phyloP scores from a whole-genome alignment of 2,113 vertebrate species.

The Otolemur garnettii region DNA sequence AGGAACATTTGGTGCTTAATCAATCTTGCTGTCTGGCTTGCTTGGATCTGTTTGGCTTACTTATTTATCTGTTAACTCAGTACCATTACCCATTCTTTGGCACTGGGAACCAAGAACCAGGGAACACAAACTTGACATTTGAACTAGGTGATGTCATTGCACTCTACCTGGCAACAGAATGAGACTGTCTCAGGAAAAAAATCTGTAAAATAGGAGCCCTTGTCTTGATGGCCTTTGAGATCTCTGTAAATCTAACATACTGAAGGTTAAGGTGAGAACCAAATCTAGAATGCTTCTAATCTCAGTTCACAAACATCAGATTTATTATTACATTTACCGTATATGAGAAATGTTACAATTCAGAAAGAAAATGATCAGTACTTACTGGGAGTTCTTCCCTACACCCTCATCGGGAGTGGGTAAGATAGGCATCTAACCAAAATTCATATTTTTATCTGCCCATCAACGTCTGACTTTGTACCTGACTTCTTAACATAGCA shows the following conservation, averaged over 20 bases:
- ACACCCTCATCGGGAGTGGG: not conserved
- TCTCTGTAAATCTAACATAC: not conserved
- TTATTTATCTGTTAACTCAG: too few relatives aligned
- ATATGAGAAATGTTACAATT: not conserved
- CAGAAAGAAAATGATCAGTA: not conserved
- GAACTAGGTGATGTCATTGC: too few relatives aligned
- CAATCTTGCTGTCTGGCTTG: too few relatives aligned
- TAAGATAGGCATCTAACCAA: not conserved
- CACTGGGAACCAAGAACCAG: too few relatives aligned
- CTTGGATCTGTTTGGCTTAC: too few relatives aligned
- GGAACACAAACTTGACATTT: too few relatives aligned
- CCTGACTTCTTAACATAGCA: not conserved
- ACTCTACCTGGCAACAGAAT: too few relatives aligned
- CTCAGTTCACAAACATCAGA: not conserved
- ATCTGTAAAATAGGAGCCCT: not conserved
- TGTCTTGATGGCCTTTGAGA: not conserved
- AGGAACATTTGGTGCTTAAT: too few relatives aligned
- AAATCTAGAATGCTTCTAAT: not conserved
- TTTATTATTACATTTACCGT: not conserved
- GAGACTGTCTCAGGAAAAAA: not conserved
- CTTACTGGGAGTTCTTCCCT: not conserved
- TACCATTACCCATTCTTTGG: too few relatives aligned
- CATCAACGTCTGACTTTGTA: not conserved
- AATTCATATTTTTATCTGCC: not conserved
- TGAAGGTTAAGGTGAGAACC: not conserved